Evolutionary conservation across 1,140 invertebrate species (phyloP), one percentile per base, ranked within the genome.

Genomic region (Temnothorax nylanderi): DNA sequence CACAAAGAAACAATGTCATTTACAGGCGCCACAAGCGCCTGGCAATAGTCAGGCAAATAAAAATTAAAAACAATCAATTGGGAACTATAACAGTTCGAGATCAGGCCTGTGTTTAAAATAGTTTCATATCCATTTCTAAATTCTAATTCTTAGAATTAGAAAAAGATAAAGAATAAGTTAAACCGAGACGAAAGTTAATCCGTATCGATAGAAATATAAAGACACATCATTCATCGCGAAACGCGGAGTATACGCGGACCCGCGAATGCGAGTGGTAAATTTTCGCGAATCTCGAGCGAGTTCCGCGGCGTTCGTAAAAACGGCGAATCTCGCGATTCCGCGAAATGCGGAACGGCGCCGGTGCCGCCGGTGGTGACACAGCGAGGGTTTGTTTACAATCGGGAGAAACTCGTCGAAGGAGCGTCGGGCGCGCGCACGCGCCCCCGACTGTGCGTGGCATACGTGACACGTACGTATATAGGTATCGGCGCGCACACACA

Each of bases 371-470:
- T 26, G 26, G 26, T 26, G 26, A 26, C 26, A 56, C 77, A 21
- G 49, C 13, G 34, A 34, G n/a, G 37, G 16, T 78, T 78, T 78
- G 76, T 78, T 78, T 78, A 78, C 76, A 78, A 78, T 21, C 54
- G 34, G 60, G 5, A 51, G 37, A 41, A 58, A 82, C 72, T n/a
- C 41, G 80, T 47, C 11, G 51, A 72, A 74, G 54, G 37, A 74
- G 32, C 21, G 26, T 18, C 32, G 49, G 37, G 16, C 56, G 13
- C 41, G 21, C 76, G 76, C 18, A 62, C 41, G 56, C 37, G 32
- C 41, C 16, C 10, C 34, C 37, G 0, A 67, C 16, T 10, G 54
- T 21, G 26, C 26, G 26, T 26, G 26, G 26, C 26, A 26, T 26
- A 26, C 26, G 26, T 26, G 26, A 26, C 26, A 26, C 26, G 26